Conservation (phyloP, 2,113 vertebrate species). For the Tragelaphus buxtoni region DNA sequence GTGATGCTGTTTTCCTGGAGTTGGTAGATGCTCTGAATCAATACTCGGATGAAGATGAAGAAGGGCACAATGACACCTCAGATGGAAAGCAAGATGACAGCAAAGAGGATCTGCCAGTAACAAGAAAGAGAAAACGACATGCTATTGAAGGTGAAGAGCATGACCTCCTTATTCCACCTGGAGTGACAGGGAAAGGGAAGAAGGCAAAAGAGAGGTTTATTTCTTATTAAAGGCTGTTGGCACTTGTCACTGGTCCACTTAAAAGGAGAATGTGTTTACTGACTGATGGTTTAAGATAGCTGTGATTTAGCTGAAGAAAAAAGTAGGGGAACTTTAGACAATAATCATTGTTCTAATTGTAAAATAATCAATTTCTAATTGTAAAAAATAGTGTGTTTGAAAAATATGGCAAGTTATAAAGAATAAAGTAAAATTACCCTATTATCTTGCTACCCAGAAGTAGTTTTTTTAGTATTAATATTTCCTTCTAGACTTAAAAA, state of each 20-base stretch:
- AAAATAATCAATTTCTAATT: neutral
- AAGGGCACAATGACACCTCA: constrained; percentile 81
- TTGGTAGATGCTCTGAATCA: constrained; percentile 94
- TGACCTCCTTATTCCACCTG: neutral
- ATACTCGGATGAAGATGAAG: constrained; percentile 93
- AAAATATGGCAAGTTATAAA: neutral
- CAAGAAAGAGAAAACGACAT: constrained; percentile 83
- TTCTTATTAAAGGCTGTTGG: neutral
- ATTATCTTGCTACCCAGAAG: neutral
- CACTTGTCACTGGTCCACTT: neutral
- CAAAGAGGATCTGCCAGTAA: constrained; percentile 85
- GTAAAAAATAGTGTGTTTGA: neutral
- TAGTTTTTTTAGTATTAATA: neutral
- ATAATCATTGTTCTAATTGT: neutral
- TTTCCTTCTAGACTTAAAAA: neutral
- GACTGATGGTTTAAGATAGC: neutral
- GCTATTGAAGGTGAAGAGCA: constrained; percentile 74
- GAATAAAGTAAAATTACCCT: constrained; percentile 12
- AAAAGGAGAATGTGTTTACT: neutral
- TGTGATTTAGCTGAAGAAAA: neutral
- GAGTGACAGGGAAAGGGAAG: neutral
- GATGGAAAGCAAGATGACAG: constrained; percentile 80
- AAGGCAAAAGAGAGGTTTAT: neutral
- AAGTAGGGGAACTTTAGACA: neutral
- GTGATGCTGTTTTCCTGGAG: constrained; percentile 95